phyloP scores from a whole-genome alignment of 2,113 vertebrate genomes.

The Motacilla tschutschensis region DNA sequence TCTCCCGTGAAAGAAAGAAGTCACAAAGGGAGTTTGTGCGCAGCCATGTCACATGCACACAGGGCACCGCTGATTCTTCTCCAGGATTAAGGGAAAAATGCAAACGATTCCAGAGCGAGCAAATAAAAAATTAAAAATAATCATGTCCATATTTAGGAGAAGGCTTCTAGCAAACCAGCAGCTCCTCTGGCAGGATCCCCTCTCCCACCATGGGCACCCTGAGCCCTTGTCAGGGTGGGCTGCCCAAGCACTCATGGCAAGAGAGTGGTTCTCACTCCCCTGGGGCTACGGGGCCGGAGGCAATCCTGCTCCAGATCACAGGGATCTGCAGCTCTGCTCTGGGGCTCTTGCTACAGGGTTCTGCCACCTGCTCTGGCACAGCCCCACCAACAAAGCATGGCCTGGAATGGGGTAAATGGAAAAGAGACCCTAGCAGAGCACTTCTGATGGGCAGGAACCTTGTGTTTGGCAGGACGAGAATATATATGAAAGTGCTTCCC shows the following conservation, averaged over 20 bases:
- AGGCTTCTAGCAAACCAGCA: not conserved
- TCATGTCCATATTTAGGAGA: not conserved
- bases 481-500: not conserved
- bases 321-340: not conserved
- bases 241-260: not conserved
- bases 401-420: not conserved
- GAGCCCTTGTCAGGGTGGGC: not conserved
- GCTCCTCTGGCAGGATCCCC: not conserved
- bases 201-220: not conserved
- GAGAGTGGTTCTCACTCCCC: rapidly evolving
- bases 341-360: rapidly evolving
- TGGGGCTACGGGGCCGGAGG: rapidly evolving
- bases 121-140: conserved; percentile 7
- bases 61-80: not conserved
- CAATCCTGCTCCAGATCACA: not conserved
- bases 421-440: not conserved
- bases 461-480: not conserved
- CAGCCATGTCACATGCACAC: not conserved
- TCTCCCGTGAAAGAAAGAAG: conserved; percentile 23
- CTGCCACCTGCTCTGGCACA: not conserved
- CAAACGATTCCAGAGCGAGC: not conserved
- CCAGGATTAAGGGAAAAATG: not conserved
- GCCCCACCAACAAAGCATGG: rapidly evolving
- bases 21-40: conserved; percentile 1
- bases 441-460: not conserved